Evolutionary conservation across 2,888 invertebrate species (phyloP), one percentile per base, ranked within the genome.

Genomic region (Psylliodes chrysocephalus): DNA sequence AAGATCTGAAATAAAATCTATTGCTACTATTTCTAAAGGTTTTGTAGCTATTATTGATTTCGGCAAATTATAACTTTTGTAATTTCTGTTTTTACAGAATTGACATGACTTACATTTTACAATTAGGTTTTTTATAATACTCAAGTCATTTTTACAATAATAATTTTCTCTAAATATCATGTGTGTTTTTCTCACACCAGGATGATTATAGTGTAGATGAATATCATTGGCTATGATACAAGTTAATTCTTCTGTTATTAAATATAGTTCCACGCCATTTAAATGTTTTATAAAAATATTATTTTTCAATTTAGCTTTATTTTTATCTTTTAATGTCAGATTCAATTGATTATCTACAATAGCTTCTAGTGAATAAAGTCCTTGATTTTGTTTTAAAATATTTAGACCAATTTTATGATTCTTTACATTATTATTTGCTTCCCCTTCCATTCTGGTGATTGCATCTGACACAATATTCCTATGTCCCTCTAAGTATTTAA

Each of bases 401-500:
- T 30, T 30, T 8, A 30, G 10, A 3, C 30, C 30, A 10, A 30
- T 10, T 30, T 30, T 10, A 8, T 30, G 30, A 2, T 30, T 30
- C 30, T 30, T 30, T 30, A 30, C 1, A 4, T 2, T 22, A 22
- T 22, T 22, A 5, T n/a, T 47, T 4, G 14, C 22, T 49, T 46
- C 22, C 3, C 12, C 46, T 17, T 53, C 63, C 38, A 57, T 57
- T 46, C 63, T n/a, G 4, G 57, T 47, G 2, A 52, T n/a, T 14
- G 63, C 57, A 44, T 63, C 57, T 46, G 53, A 42, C 5, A 63
- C 14, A 35, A 53, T 38, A 25, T 59, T 63, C 28, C 25, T 19
- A 33, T 33, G 14, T 42, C 59, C 60, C 17, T 38, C 25, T 46
- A 60, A 19, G 19, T 54, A 44, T 53, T 51, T 15, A 30, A 64